Percentiles rank a stretch among this genome's conserved stretches.
Conservation (phyloP, 2,797 vertebrate genomes). For the Sebastes steindachneri region DNA sequence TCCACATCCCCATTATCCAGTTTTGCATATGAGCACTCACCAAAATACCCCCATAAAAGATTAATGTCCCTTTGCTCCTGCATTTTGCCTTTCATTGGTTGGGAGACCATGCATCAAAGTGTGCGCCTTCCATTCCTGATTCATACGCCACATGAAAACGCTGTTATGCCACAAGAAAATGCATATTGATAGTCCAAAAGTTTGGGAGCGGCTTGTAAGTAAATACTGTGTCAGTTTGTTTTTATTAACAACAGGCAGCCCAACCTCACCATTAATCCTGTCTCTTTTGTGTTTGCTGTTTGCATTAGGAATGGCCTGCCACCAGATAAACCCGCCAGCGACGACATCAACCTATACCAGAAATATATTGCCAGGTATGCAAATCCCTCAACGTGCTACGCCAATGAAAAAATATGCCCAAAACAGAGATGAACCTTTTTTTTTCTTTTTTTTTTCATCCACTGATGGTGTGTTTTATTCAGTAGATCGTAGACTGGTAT, state of each 20-base stretch:
- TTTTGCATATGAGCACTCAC: slow-evolving; percentile 82
- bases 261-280: slow-evolving; percentile 82
- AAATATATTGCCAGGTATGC: slow-evolving; percentile 99
- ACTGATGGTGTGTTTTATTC: slow-evolving; percentile 73
- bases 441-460: slow-evolving; percentile 41
- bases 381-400: slow-evolving; percentile 72
- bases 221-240: slow-evolving; percentile 87
- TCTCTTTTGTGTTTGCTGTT: slow-evolving; percentile 79
- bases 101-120: slow-evolving; percentile 85
- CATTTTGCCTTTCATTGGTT: slow-evolving; percentile 81
- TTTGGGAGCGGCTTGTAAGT: slow-evolving; percentile 84
- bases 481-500: slow-evolving; percentile 53
- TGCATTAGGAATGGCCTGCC: slow-evolving; percentile 96
- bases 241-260: slow-evolving; percentile 83
- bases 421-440: slow-evolving; percentile 63
- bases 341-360: slow-evolving; percentile 99
- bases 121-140: slow-evolving; percentile 73
- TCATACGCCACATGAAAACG: slow-evolving; percentile 78
- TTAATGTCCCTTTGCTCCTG: slow-evolving; percentile 77
- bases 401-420: slow-evolving; percentile 66
- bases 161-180: slow-evolving; percentile 82
- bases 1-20: slow-evolving; percentile 71
- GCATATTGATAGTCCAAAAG: slow-evolving; percentile 85
- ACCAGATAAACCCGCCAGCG: slow-evolving; percentile 95
- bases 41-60: slow-evolving; percentile 82